These are phyloP conservation scores for Pheosia gnoma DNA, from an alignment of 2,888 invertebrate genomes.

Conservation along the genomic window DNA sequence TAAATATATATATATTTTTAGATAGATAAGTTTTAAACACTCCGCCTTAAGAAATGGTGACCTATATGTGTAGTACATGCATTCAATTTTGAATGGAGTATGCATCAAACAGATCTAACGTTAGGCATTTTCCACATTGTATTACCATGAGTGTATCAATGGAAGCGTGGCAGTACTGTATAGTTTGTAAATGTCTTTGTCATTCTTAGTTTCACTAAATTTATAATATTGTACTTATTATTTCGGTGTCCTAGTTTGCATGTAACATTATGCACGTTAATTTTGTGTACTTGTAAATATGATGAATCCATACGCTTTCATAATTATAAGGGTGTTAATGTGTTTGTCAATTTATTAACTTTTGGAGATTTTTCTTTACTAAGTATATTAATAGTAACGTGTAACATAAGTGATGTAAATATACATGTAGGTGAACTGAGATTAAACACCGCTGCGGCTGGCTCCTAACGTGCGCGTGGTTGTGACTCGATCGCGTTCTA, in stretches of 20 bases:
- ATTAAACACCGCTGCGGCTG: slow-evolving; percentile 57
- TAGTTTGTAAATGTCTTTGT: slow-evolving; percentile 37
- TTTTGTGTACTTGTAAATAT: slow-evolving; percentile 75
- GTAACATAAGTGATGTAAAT: slow-evolving; percentile 69
- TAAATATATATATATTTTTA: slow-evolving; percentile 78
- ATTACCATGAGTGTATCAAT: slow-evolving; percentile 14
- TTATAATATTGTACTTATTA: slow-evolving; percentile 70
- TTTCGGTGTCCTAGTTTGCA: slow-evolving; percentile 75
- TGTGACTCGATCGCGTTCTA: slow-evolving; percentile 45
- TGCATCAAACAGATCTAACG: slow-evolving; percentile 13
- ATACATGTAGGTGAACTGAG: slow-evolving; percentile 67
- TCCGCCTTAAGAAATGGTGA: slow-evolving; percentile 79
- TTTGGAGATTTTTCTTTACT: slow-evolving; percentile 69
- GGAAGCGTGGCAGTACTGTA: slow-evolving; percentile 11
- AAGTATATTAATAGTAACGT: slow-evolving; percentile 53
- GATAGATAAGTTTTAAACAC: slow-evolving; percentile 58
- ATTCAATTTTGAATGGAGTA: slow-evolving; percentile 45
- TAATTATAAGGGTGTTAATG: slow-evolving; percentile 81
- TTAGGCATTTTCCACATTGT: slow-evolving; percentile 32
- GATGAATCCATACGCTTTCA: slow-evolving; percentile 83
- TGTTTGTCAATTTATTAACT: slow-evolving; percentile 81
- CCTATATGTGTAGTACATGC: slow-evolving; percentile 41
- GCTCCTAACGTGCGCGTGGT: slow-evolving; percentile 49
- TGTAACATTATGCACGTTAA: slow-evolving; percentile 71
- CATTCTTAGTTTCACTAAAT: slow-evolving; percentile 41